Percentiles rank a stretch among this genome's conserved stretches.
Evolutionary conservation across 2,797 vertebrate species (phyloP).

Genomic region (Arnoldichthys spilopterus): DNA sequence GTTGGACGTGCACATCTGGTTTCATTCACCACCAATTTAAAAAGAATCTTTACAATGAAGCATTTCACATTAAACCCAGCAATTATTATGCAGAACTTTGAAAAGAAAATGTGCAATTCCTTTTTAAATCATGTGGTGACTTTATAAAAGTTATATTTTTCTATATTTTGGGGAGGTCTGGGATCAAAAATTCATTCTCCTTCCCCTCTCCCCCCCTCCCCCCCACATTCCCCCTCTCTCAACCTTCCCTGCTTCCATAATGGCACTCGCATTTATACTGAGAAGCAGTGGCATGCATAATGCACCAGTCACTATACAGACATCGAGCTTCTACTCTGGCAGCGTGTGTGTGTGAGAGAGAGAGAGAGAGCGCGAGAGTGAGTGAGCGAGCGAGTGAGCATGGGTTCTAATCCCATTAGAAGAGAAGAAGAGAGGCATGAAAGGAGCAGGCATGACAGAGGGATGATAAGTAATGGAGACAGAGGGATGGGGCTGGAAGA

Average conservation of each 20-base stretch:
- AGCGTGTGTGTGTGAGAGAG: neutral
- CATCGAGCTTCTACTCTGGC: no score
- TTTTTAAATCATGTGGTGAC: no score
- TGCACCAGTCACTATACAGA: conserved; percentile 5
- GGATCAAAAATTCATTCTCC: no score
- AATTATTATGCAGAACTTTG: no score
- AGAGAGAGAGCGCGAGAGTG: neutral
- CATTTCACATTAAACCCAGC: no score
- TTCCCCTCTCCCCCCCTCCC: neutral
- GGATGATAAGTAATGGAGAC: conserved; percentile 11
- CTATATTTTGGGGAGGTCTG: no score
- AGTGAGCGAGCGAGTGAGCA: neutral
- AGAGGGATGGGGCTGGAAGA: conserved; percentile 7
- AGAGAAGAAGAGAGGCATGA: conserved; percentile 22
- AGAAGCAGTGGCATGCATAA: neutral
- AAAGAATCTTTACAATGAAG: no score
- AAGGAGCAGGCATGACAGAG: conserved; percentile 22
- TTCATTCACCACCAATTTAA: no score
- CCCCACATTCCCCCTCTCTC: neutral
- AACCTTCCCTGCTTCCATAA: neutral
- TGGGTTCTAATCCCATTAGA: conserved; percentile 34
- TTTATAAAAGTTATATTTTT: no score
- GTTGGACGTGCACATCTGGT: no score
- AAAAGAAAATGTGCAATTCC: no score
- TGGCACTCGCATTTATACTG: neutral